phyloP scores from a whole-genome alignment of 2,888 invertebrate species.

The Drymonia ruficornis region DNA sequence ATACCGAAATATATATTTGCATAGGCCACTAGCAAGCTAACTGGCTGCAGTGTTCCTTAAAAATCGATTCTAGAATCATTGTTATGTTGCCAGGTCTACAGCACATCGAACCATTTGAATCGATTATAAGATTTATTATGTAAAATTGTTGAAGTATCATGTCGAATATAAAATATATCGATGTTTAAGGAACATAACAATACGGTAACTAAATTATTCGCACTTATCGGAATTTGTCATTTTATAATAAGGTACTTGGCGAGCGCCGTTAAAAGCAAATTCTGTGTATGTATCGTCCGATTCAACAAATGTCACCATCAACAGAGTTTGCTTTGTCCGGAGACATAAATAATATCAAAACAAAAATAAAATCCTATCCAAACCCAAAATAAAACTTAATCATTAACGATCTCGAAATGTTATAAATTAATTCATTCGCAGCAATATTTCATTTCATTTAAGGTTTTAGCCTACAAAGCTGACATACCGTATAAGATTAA shows the following conservation, averaged over 20 bases:
- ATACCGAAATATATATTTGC: conserved; percentile 23
- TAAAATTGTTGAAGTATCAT: neutral
- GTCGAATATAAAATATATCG: conserved; percentile 17
- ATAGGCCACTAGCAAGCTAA: conserved; percentile 20
- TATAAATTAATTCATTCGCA: conserved; percentile 67
- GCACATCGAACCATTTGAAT: neutral
- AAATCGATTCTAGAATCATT: conserved; percentile 19
- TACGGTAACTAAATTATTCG: conserved; percentile 35
- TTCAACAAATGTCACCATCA: conserved; percentile 17
- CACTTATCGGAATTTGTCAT: conserved; percentile 24
- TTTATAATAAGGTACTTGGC: conserved; percentile 36
- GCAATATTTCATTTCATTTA: conserved; percentile 58
- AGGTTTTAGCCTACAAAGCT: conserved; percentile 31
- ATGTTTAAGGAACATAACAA: conserved; percentile 29
- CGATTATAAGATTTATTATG: neutral
- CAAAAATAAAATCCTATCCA: conserved; percentile 54
- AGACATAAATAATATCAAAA: conserved; percentile 40
- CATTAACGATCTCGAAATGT: conserved; percentile 52
- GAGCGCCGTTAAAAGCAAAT: conserved; percentile 38
- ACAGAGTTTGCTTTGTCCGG: conserved; percentile 44
- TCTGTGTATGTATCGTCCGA: conserved; percentile 22
- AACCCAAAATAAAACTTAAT: conserved; percentile 63
- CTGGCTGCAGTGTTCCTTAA: conserved; percentile 29
- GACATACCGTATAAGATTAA: conserved; percentile 23
- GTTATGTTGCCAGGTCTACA: too few species aligned